Evolutionary conservation across 1,140 invertebrate species (phyloP).

Genomic region (Phymastichus coffea): DNA sequence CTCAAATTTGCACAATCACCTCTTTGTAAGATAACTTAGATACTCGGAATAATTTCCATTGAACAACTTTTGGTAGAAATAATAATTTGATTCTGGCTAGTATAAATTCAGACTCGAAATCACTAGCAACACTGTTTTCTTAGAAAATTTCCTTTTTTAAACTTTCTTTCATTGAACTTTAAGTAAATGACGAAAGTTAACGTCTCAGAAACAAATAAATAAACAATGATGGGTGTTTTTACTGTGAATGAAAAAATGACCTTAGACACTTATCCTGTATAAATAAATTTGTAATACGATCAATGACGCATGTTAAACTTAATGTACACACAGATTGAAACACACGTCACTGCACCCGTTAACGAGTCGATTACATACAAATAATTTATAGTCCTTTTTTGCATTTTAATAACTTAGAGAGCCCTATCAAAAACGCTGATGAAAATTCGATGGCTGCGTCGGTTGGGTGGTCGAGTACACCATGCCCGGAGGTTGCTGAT

Average conservation of each 20-base stretch:
- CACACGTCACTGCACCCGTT: conserved; percentile 15
- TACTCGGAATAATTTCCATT: background rate
- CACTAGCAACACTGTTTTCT: too few species aligned
- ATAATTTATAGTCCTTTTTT: conserved; percentile 1
- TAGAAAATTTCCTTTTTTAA: too few species aligned
- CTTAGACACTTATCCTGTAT: conserved; percentile 11
- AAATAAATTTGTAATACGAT: conserved; percentile 24
- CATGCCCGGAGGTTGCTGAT: conserved; percentile 55
- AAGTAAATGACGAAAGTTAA: too few species aligned
- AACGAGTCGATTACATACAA: conserved; percentile 10
- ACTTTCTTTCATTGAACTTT: too few species aligned
- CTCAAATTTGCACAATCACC: background rate
- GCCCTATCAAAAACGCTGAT: conserved; percentile 50
- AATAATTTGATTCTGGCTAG: background rate
- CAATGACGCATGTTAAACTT: conserved; percentile 15
- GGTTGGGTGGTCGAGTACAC: conserved; percentile 53
- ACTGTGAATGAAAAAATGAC: background rate
- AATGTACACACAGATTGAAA: conserved; percentile 16
- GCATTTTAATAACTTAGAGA: conserved; percentile 6
- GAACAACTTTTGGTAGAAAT: background rate
- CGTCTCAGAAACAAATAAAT: too few species aligned
- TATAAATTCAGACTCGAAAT: background rate
- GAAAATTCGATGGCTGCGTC: conserved; percentile 52
- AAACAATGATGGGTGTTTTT: background rate
- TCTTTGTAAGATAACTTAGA: background rate